Evolutionary conservation across 2,888 invertebrate species (phyloP), one percentile per base, ranked within the genome.

Genomic region (Tuta absoluta): DNA sequence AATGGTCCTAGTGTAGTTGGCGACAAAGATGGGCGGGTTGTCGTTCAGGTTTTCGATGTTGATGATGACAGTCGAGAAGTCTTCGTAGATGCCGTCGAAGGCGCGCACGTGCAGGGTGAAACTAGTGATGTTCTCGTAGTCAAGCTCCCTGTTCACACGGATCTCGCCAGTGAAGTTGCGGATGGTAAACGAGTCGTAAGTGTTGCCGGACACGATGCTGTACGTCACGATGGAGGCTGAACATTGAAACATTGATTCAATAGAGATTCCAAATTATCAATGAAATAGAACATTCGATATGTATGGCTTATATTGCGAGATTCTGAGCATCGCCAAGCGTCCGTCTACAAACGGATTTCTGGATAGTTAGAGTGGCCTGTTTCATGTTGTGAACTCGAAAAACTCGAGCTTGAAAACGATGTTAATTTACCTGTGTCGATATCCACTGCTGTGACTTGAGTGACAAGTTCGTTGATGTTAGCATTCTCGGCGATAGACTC

Each of bases 21-120:
- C 94, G 59, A 93, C 85, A 78, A 99, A 98, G 0, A 95, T 93
- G 0, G 99, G 99, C 0, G 95, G 95, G 83, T 98, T 98, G 81
- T 99, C 99, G 79, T 99, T 99, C 57, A 98, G 95, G 82, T 99
- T 96, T 72, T 95, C 95, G 63, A 98, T 95, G 72, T 95, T 94
- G 60, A 98, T 97, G 61, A 95, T 93, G 0, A 98, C 98, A 72
- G 93, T 94, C 0, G 98, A 95, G 64, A 94, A 94, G 77, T 97
- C 97, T 70, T 96, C 95, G 80, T 94, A 96, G 61, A 95, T 93
- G 1, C 98, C 98, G 81, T 98, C 97, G 68, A 95, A 95, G 0
- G 97, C 97, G 68, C 95, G 93, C 1, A 98, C 95, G 63, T 95
- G 95, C n/a, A 98, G 89, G 62, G 94, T 95, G 78, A 98, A 98